These are phyloP conservation scores for Carcinoscorpius rotundicauda DNA, from an alignment of 1,140 invertebrate genomes.

Conservation along the genomic window DNA sequence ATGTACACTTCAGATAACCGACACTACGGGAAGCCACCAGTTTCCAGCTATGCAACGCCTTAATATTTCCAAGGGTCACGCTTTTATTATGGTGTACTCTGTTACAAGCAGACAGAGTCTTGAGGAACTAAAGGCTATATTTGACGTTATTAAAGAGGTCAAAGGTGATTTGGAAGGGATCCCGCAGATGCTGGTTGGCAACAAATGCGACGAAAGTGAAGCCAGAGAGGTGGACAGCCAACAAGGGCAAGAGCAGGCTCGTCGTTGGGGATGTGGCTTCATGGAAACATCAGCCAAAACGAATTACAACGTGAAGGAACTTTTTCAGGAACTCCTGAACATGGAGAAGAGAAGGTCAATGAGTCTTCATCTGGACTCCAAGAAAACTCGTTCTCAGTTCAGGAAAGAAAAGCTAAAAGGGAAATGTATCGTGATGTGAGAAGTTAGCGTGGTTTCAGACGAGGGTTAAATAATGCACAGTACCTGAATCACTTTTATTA, in stretches of 20 bases:
- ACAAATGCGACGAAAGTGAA: slow-evolving; percentile 90
- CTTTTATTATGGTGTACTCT: slow-evolving; percentile 87
- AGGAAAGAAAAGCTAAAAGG: slow-evolving; percentile 42
- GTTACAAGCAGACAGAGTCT: slow-evolving; percentile 87
- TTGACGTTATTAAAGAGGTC: slow-evolving; percentile 66
- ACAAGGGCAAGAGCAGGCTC: slow-evolving; percentile 76
- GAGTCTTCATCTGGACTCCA: slow-evolving; percentile 78
- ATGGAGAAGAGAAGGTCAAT: slow-evolving; percentile 94
- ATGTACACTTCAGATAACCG: slow-evolving; percentile 98
- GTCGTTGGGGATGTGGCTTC: slow-evolving; percentile 56
- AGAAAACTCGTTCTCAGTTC: slow-evolving; percentile 46
- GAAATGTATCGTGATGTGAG: slow-evolving; percentile 35
- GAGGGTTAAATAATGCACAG: too few relatives aligned
- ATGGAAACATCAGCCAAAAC: slow-evolving; percentile 99
- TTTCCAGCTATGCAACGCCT: slow-evolving; percentile 99
- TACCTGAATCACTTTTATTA: too few relatives aligned
- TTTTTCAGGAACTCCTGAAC: slow-evolving; percentile 65
- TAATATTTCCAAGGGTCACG: slow-evolving; percentile 92
- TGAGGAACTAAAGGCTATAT: slow-evolving; percentile 92
- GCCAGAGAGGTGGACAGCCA: slow-evolving; percentile 64
- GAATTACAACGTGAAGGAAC: slow-evolving; percentile 95
- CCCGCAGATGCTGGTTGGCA: slow-evolving; percentile 89
- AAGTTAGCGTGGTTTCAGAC: too few relatives aligned
- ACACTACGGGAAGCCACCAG: slow-evolving; percentile 97
- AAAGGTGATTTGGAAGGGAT: slow-evolving; percentile 50